These are phyloP conservation scores for Bambusicola thoracicus DNA, from an alignment of 2,113 vertebrate species.

Conservation along the genomic window DNA sequence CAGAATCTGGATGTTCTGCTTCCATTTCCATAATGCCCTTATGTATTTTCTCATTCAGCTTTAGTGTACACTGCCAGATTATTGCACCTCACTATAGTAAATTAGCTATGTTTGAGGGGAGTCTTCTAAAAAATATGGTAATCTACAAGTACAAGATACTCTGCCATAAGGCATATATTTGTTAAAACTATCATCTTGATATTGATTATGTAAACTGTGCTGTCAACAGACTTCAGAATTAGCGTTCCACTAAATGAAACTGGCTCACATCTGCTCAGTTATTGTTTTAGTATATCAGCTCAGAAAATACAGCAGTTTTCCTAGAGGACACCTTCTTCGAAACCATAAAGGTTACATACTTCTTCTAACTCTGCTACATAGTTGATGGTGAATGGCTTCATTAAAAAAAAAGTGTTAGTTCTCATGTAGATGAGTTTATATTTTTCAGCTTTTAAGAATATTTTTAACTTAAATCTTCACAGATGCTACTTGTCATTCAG, in stretches of 20 bases:
- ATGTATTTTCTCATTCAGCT: neutral
- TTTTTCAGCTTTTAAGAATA: neutral
- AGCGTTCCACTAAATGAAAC: neutral
- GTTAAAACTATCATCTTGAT: neutral
- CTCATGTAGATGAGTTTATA: neutral
- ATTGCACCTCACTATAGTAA: neutral
- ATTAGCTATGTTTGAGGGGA: neutral
- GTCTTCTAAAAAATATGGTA: neutral
- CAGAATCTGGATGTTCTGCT: neutral
- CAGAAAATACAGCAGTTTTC: neutral
- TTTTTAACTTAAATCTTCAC: neutral
- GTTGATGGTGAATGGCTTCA: neutral
- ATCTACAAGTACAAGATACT: neutral
- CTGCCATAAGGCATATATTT: neutral
- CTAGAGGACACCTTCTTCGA: neutral
- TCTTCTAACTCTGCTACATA: neutral
- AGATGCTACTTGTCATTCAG: neutral
- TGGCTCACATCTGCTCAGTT: neutral
- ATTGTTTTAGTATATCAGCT: neutral
- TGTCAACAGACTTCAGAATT: constrained; percentile 9
- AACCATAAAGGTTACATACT: neutral
- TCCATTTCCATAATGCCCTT: neutral
- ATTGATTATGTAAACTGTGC: neutral
- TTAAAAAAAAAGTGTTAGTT: neutral
- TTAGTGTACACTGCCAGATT: neutral